Evolutionary conservation across 2,113 vertebrate species (phyloP).

Genomic region (Gasterosteus nipponicus): DNA sequence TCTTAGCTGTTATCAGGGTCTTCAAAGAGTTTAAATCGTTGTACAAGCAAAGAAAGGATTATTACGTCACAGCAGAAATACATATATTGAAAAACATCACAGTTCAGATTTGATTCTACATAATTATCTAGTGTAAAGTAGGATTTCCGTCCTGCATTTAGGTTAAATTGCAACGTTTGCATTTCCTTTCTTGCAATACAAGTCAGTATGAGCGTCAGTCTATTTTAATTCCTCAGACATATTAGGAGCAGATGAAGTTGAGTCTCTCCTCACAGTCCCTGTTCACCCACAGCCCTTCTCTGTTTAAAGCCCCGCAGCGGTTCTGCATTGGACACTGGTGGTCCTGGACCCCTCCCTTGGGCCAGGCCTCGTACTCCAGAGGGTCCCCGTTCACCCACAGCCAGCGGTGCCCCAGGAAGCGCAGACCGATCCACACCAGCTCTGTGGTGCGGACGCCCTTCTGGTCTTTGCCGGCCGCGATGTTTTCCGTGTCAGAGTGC

Average conservation of each 20-base stretch:
- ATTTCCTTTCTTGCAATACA: neutral
- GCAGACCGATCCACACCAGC: conserved; percentile 50
- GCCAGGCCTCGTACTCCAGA: neutral
- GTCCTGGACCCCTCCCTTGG: neutral
- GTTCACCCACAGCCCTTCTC: conserved; percentile 26
- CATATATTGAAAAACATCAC: neutral
- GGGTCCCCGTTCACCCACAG: conserved; percentile 30
- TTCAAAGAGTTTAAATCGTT: neutral
- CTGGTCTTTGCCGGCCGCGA: neutral
- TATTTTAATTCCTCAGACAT: neutral
- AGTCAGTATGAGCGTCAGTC: neutral
- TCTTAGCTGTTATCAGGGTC: neutral
- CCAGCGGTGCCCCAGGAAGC: conserved; percentile 38
- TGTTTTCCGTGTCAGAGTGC: neutral
- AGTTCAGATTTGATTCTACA: neutral
- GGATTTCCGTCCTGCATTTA: neutral
- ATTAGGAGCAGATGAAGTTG: conserved; percentile 37
- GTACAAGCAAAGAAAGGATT: neutral
- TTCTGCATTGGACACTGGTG: conserved; percentile 8
- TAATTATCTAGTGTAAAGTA: neutral
- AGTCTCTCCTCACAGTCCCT: conserved; percentile 21
- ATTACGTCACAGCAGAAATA: neutral
- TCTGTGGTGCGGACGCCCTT: fast-evolving
- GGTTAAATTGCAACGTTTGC: neutral
- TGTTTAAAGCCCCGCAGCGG: conserved; percentile 49